A percentile compares a stretch with the other conserved stretches of the same genome.
These are phyloP conservation scores for Bombus picipes DNA, from an alignment of 1,140 invertebrate genomes.

Conservation along the genomic window DNA sequence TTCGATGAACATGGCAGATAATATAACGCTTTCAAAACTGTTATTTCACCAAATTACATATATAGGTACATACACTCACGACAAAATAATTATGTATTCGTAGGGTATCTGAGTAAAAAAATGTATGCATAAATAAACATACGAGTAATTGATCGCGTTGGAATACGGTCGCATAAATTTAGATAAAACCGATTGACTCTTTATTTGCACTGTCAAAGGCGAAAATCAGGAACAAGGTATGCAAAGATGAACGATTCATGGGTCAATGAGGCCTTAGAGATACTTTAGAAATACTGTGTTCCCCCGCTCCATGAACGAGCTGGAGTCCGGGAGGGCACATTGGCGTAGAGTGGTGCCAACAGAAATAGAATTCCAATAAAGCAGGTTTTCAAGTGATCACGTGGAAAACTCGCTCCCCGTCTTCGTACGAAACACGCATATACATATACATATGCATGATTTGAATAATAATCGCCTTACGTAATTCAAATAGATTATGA, in stretches of 20 bases:
- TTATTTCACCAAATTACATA: not conserved
- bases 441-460: slow-evolving; percentile 28
- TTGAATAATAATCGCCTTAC: slow-evolving; percentile 51
- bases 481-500: slow-evolving; percentile 43
- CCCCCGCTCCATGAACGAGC: slow-evolving; percentile 32
- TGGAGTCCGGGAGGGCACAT: slow-evolving; percentile 72
- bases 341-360: slow-evolving; percentile 66
- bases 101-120: not conserved
- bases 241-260: slow-evolving; percentile 69
- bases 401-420: slow-evolving; percentile 28
- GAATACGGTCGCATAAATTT: slow-evolving; percentile 32
- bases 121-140: not conserved
- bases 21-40: slow-evolving; percentile 7
- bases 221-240: slow-evolving; percentile 56
- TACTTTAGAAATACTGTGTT: slow-evolving; percentile 66
- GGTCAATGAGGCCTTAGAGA: slow-evolving; percentile 71
- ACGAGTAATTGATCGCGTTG: slow-evolving; percentile 14
- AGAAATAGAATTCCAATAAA: slow-evolving; percentile 70
- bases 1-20: not conserved
- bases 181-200: slow-evolving; percentile 28
- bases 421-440: not conserved
- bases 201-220: slow-evolving; percentile 59
- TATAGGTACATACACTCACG: too few relatives aligned
- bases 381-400: slow-evolving; percentile 61
- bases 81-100: not conserved